A percentile compares a stretch with the other conserved stretches of the same genome.
Conservation (phyloP, 2,797 vertebrate species). For the Hyperoplus immaculatus region DNA sequence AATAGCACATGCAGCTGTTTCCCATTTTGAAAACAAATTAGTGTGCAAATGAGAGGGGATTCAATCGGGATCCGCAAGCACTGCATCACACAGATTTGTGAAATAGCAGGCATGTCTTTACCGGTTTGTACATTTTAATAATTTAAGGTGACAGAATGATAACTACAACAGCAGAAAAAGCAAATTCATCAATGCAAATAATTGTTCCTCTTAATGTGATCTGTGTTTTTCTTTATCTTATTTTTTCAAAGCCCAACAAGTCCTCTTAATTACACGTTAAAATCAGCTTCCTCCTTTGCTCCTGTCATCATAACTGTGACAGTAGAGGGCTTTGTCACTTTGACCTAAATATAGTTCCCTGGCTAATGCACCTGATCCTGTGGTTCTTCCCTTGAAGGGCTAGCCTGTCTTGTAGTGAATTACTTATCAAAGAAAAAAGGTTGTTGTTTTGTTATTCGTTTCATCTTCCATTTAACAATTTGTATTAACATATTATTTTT, state of each 20-base stretch:
- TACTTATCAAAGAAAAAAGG: neutral
- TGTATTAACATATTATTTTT: neutral
- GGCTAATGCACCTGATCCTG: neutral
- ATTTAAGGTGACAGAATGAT: no score
- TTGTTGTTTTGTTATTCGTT: neutral
- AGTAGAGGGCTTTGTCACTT: neutral
- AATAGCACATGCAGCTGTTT: conserved; percentile 46
- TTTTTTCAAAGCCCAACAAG: neutral
- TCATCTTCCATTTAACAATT: no score
- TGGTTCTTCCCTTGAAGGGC: no score
- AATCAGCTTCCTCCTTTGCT: neutral
- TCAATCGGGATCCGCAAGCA: conserved; percentile 20
- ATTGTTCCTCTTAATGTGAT: no score
- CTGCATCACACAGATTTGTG: neutral
- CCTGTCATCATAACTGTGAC: neutral
- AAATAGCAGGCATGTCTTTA: conserved; percentile 6
- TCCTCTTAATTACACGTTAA: neutral
- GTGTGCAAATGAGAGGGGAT: conserved; percentile 45
- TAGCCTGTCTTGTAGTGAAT: neutral
- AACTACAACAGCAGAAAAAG: no score
- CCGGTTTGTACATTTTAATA: no score
- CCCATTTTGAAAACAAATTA: conserved; percentile 40
- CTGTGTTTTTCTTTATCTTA: no score
- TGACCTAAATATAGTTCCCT: neutral
- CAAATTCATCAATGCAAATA: no score